Evolutionary conservation across 2,797 vertebrate genomes (phyloP).

Genomic region (Sternotherus odoratus): DNA sequence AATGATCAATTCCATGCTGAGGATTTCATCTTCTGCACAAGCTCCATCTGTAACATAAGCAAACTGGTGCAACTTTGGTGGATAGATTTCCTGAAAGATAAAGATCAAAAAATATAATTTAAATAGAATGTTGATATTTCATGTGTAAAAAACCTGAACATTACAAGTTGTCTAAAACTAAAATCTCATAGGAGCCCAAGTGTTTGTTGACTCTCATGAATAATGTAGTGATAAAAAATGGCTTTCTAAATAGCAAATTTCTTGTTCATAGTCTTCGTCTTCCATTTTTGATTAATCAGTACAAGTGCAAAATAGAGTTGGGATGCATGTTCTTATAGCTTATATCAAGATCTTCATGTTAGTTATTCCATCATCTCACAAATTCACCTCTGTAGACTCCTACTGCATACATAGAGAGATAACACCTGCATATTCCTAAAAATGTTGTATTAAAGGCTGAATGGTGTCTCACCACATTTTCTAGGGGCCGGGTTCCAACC

Average conservation of each 20-base stretch:
- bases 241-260: neutral
- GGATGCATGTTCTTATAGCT: neutral
- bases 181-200: neutral
- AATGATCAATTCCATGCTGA: conserved; percentile 94
- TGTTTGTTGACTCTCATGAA: neutral
- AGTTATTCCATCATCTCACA: neutral
- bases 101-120: neutral
- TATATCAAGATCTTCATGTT: neutral
- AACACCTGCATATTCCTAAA: neutral
- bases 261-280: neutral
- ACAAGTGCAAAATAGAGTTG: neutral
- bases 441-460: too few relatives aligned
- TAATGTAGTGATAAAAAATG: neutral
- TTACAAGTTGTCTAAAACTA: neutral
- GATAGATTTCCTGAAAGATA: conserved; percentile 92
- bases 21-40: conserved; percentile 95
- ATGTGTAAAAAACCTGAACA: neutral
- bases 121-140: neutral
- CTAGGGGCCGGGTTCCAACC: too few relatives aligned
- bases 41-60: conserved; percentile 96
- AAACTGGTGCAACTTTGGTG: conserved; percentile 96
- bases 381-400: neutral
- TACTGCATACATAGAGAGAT: neutral
- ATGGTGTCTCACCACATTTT: neutral
- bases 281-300: neutral